Conservation (phyloP, 1,140 invertebrate genomes). For the Rhizoglyphus robini region DNA sequence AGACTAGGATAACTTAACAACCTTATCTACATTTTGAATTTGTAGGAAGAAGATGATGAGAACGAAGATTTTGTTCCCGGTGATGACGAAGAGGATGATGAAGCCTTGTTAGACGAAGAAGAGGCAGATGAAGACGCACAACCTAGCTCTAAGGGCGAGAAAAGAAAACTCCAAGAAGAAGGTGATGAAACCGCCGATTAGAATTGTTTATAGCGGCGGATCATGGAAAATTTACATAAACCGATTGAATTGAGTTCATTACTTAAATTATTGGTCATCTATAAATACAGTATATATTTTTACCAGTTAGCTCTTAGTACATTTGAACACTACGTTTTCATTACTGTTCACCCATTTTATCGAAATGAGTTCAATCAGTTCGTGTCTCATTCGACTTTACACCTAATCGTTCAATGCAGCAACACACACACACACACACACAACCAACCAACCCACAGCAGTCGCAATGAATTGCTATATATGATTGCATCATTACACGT, state of each 20-base stretch:
- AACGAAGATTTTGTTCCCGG: constrained; percentile 38
- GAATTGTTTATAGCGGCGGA: background rate
- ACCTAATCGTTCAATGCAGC: too few species aligned
- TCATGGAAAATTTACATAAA: background rate
- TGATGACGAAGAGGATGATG: constrained; percentile 20
- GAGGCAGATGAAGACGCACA: constrained; percentile 7
- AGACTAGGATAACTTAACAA: constrained; percentile 24
- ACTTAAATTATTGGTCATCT: constrained; percentile 6
- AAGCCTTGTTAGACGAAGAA: constrained; percentile 14
- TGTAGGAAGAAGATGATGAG: constrained; percentile 44
- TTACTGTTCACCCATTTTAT: background rate
- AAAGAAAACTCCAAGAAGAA: constrained; percentile 4
- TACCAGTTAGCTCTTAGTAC: background rate
- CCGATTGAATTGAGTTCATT: background rate
- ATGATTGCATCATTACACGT: too few species aligned
- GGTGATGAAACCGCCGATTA: background rate
- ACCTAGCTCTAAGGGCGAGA: constrained; percentile 1
- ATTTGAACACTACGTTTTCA: too few species aligned
- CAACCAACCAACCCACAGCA: too few species aligned
- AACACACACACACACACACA: too few species aligned
- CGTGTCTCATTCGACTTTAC: too few species aligned
- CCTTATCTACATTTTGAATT: constrained; percentile 18
- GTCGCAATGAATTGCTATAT: too few species aligned
- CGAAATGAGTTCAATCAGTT: too few species aligned
- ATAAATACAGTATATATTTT: background rate